Percentiles rank a stretch among this genome's conserved stretches.
These are phyloP conservation scores for Ahaetulla prasina DNA, from an alignment of 2,113 vertebrate genomes.

Conservation along the genomic window DNA sequence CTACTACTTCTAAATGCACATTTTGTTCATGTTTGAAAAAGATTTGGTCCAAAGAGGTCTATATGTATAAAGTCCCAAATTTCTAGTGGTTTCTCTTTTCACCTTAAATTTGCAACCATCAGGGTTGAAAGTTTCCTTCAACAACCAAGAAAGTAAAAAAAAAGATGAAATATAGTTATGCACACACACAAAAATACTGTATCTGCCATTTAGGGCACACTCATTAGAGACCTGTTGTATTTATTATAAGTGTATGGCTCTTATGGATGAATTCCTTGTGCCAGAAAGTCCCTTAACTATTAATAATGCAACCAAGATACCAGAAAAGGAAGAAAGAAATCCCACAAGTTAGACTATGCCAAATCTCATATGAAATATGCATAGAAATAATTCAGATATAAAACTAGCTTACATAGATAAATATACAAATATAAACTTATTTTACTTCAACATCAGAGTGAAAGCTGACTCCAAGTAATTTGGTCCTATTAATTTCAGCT, in stretches of 20 bases:
- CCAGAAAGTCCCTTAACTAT: not conserved
- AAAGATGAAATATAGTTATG: not conserved
- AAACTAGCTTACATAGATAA: not conserved
- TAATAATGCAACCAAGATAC: not conserved
- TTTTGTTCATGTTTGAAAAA: not conserved
- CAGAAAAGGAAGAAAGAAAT: not conserved
- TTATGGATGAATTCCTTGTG: not conserved
- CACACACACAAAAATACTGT: too few species aligned
- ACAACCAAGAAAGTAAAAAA: not conserved
- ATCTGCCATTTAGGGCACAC: not conserved
- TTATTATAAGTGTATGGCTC: not conserved
- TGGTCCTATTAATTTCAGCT: not conserved
- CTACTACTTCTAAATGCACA: not conserved
- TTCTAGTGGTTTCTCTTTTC: not conserved
- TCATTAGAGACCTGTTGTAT: not conserved
- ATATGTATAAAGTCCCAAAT: not conserved
- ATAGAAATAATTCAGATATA: not conserved
- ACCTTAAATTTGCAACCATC: not conserved
- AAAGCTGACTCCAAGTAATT: not conserved
- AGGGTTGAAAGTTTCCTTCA: not conserved
- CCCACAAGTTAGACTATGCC: not conserved
- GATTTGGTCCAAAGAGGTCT: not conserved
- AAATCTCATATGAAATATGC: not conserved
- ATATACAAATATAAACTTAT: not conserved
- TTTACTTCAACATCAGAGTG: not conserved